Conservation (phyloP, 2,888 invertebrate genomes). For the Tenthredo livida region DNA sequence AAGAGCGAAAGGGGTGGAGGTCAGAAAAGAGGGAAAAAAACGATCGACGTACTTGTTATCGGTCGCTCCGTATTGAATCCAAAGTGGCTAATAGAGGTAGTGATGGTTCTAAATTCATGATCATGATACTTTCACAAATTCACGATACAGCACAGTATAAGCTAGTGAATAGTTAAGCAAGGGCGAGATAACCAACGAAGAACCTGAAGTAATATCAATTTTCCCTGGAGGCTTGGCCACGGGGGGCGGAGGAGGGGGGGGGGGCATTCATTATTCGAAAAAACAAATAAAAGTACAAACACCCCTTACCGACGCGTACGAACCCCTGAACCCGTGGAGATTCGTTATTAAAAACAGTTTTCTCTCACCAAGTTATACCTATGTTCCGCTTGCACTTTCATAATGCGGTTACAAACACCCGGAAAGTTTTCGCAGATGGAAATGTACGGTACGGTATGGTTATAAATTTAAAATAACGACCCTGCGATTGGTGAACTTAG, state of each 20-base stretch:
- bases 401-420: slow-evolving; percentile 29
- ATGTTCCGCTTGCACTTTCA: not conserved
- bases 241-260: too few species aligned
- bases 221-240: not conserved
- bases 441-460: not conserved
- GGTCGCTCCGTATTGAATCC: slow-evolving; percentile 27
- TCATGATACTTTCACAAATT: not conserved
- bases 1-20: not conserved
- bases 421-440: not conserved
- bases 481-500: not conserved
- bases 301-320: not conserved
- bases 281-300: slow-evolving; percentile 23
- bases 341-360: slow-evolving; percentile 46
- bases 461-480: not conserved
- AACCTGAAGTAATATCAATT: slow-evolving; percentile 47
- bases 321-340: not conserved
- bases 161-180: not conserved
- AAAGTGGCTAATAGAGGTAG: slow-evolving; percentile 42
- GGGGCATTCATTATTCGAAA: slow-evolving; percentile 42
- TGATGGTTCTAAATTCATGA: slow-evolving; percentile 33
- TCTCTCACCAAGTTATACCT: slow-evolving; percentile 21
- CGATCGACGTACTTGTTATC: slow-evolving; percentile 41
- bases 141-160: not conserved
- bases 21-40: not conserved
- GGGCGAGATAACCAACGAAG: not conserved